These are phyloP conservation scores for Augochlorella aurata DNA, from an alignment of 2,888 invertebrate species.

Conservation along the genomic window DNA sequence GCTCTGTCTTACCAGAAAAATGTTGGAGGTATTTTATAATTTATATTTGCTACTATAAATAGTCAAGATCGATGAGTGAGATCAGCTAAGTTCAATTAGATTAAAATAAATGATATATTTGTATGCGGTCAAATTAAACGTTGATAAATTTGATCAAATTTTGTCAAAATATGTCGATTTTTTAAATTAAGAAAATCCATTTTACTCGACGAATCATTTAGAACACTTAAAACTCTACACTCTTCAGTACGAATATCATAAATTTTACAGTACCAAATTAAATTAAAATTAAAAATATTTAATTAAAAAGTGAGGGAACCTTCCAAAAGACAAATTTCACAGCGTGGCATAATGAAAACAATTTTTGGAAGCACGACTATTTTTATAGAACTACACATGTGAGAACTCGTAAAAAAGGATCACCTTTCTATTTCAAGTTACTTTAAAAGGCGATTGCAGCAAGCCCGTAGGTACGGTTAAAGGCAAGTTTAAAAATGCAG, in stretches of 20 bases:
- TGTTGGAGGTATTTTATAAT: background rate
- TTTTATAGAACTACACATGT: background rate
- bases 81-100: background rate
- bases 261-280: no score
- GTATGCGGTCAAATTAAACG: background rate
- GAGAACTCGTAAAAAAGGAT: background rate
- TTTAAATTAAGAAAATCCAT: no score
- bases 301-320: background rate
- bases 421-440: conserved; percentile 20
- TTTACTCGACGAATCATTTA: no score
- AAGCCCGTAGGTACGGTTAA: conserved; percentile 13
- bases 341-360: background rate
- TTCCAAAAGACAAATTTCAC: background rate
- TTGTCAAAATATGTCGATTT: no score
- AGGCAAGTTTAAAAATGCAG: conserved; percentile 34
- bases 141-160: no score
- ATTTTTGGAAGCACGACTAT: background rate
- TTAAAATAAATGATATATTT: background rate
- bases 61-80: background rate
- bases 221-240: no score
- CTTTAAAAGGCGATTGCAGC: conserved; percentile 24
- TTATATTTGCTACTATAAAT: background rate
- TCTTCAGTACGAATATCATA: no score
- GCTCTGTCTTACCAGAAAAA: background rate
- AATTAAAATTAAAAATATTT: background rate